These are phyloP conservation scores for Centruroides vittatus DNA, from an alignment of 1,140 invertebrate species.

Conservation along the genomic window DNA sequence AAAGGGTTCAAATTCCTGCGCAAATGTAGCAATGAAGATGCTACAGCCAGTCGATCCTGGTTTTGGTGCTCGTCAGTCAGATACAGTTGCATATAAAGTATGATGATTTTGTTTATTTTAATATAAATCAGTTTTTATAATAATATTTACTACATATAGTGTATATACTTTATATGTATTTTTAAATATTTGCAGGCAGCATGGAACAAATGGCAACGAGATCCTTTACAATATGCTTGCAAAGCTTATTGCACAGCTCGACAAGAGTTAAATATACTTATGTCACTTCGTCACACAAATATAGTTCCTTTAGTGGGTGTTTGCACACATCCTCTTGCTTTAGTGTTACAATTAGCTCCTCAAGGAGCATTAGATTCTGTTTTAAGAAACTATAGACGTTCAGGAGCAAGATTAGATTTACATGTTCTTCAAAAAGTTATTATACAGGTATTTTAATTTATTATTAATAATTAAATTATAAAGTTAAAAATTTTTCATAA, in stretches of 20 bases:
- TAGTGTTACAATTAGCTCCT: conserved; percentile 82
- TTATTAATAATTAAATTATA: too few species aligned
- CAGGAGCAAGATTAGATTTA: conserved; percentile 61
- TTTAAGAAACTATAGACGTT: conserved; percentile 64
- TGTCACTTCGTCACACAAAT: conserved; percentile 70
- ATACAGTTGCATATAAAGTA: conserved; percentile 63
- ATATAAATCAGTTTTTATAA: background rate
- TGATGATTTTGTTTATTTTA: conserved; percentile 6
- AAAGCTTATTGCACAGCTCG: conserved; percentile 88
- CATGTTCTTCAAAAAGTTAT: conserved; percentile 70
- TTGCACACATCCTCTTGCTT: conserved; percentile 70
- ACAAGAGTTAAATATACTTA: conserved; percentile 81
- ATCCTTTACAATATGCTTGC: conserved; percentile 77
- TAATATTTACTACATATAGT: background rate
- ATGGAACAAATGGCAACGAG: conserved; percentile 75
- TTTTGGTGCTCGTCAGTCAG: conserved; percentile 50
- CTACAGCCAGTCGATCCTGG: conserved; percentile 84
- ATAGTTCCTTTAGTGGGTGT: conserved; percentile 85
- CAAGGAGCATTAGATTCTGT: conserved; percentile 71
- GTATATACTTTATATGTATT: background rate
- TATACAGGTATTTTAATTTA: conserved; percentile 44
- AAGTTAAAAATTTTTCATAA: too few species aligned
- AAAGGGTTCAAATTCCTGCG: conserved; percentile 24
- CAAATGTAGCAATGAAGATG: conserved; percentile 87
- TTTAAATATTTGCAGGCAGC: conserved; percentile 41